Base-by-base conservation (phyloP, 2,797 vertebrate species). In the Mus caroli region DNA sequence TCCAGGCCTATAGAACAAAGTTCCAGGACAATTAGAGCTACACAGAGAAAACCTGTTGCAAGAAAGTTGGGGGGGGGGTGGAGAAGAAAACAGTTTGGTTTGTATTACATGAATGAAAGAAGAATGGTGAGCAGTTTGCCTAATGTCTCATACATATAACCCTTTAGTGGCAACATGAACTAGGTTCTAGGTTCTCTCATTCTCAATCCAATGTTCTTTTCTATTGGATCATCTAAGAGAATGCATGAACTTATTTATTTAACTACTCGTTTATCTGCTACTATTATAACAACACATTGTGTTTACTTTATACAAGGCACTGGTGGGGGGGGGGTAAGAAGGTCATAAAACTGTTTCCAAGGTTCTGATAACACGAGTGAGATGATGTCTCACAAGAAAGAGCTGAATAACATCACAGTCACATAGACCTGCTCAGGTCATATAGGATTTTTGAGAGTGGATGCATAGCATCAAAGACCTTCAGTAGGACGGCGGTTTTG, bases 41-140 rank as follows among this genome's bases (percentile, higher is more conserved):
- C 71, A 73, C 71, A 24, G 24, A 76, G 40, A 76, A 76, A 76
- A 26, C 40, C 24, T 46, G 24, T 76, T 22, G 43, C 20, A 40
- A 75, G 37, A 40, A 12, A 40, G 20, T 0, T 20, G 0, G 26
- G 26, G 56, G 58, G 58, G 10, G 12, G 12, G 26, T 10, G 10
- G 9, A 28, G 24, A 62, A 40, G 10, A 43, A 40, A 69, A 79
- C 93, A 96, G 22, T n/a, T 75, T 60, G 89, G 52, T n/a, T 76
- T 43, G 4, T 92, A 69, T 89, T 90, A 94, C 77, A 46, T 84
- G 79, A 95, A 91, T 94, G 58, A 93, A 24, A 26, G 24, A 95
- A 92, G 12, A 50, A 93, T 91, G 28, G 22, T 22, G 91, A 94
- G 43, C 58, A 84, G 93, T 1, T 93, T 93, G 69, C n/a, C 20